Evolutionary conservation across 2,113 vertebrate genomes (phyloP), one percentile per base, ranked within the genome.

Genomic region (Ctenodactylus gundi): DNA sequence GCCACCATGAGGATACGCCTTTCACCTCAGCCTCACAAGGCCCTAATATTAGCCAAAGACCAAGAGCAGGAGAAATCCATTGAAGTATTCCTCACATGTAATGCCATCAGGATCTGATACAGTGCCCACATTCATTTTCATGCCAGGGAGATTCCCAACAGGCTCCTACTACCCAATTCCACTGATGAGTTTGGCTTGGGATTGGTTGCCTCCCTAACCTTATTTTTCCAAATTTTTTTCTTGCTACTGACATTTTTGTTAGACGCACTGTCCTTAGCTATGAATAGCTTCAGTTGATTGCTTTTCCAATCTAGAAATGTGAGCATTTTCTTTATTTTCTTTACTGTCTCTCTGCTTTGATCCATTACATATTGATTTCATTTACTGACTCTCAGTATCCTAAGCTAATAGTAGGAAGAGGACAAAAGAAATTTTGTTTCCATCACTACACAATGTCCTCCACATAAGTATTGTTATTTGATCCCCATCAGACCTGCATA

Each of bases 401-500:
- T n/a, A 80, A 39, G 15, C 7, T 86, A 15, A 53, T 14, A 17
- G 39, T 17, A 51, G 27, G 20, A 51, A 77, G 3, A 4, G n/a
- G 21, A 27, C 2, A 20, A 13, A 12, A 31, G 14, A 36, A 6
- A 41, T 55, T 44, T 55, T 51, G 12, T 8, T 55, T 65, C 49
- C 60, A 36, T 62, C 23, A 27, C 58, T 64, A 29, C 6, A 6
- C 18, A 25, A 53, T n/a, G 49, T 20, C 76, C 7, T 1, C 73
- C 64, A 0, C 4, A 9, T 12, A 29, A 4, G 11, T n/a, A 23
- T 49, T 73, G 29, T 82, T 39, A 44, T 3, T 36, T 34, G 34
- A 68, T 7, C 4, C 12, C 53, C n/a, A 62, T 18, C 18, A 7
- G 25, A 80, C 17, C 14, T 27, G 7, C 0, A 0, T 1, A 15